These are phyloP conservation scores for Sprattus sprattus DNA, from an alignment of 2,113 vertebrate genomes.

Conservation along the genomic window DNA sequence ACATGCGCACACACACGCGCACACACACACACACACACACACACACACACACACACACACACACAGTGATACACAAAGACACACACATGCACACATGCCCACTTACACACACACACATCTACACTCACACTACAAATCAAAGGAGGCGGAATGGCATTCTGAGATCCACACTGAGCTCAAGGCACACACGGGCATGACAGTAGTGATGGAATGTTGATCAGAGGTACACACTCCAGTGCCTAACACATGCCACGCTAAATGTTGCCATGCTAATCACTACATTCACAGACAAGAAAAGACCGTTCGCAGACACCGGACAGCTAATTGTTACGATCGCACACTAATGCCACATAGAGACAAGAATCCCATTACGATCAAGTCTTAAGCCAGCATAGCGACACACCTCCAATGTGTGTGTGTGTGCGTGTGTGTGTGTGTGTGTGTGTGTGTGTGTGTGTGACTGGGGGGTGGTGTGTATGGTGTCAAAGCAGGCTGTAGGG, in stretches of 20 bases:
- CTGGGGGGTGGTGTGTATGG: neutral
- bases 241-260: neutral
- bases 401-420: neutral
- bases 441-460: neutral
- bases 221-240: neutral
- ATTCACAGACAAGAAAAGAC: neutral
- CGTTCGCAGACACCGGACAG: neutral
- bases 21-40: too few species aligned
- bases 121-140: neutral
- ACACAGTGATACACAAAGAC: neutral
- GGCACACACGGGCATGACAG: neutral
- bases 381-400: neutral
- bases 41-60: neutral
- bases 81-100: neutral
- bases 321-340: neutral
- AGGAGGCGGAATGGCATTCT: neutral
- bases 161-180: neutral
- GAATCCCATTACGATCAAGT: constrained; percentile 8
- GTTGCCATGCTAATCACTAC: neutral
- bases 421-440: neutral
- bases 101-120: neutral
- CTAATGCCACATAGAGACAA: neutral
- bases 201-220: neutral
- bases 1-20: too few species aligned
- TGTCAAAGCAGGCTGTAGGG: neutral